These are phyloP conservation scores for Lasioglossum figueresi DNA, from an alignment of 2,888 invertebrate species.

Conservation along the genomic window DNA sequence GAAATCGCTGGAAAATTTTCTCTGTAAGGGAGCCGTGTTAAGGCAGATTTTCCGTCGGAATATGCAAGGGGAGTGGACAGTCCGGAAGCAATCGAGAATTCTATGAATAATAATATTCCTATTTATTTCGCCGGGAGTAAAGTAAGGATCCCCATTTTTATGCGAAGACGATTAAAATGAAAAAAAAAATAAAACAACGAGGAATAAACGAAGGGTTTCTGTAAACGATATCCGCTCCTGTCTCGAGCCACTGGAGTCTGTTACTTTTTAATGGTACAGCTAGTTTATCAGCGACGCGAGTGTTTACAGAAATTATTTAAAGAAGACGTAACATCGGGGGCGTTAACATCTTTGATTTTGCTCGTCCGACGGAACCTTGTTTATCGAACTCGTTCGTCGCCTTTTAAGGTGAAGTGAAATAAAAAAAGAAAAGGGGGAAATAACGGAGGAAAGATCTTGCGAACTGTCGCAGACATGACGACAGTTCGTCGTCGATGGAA, in stretches of 20 bases:
- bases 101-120: slow-evolving; percentile 69
- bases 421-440: neutral
- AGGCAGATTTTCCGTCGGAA: slow-evolving; percentile 44
- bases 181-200: slow-evolving; percentile 6
- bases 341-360: neutral
- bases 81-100: slow-evolving; percentile 60
- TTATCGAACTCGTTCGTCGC: neutral
- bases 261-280: neutral
- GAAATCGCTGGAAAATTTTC: slow-evolving; percentile 31
- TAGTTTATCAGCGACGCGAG: neutral
- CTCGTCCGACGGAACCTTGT: neutral
- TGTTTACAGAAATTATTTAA: neutral
- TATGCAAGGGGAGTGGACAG: slow-evolving; percentile 51
- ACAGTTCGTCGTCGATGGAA: slow-evolving; percentile 36
- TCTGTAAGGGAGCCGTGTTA: slow-evolving; percentile 38
- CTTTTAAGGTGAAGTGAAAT: neutral
- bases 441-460: neutral
- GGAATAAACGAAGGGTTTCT: neutral
- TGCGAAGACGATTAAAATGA: slow-evolving; percentile 22
- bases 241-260: slow-evolving; percentile 6
- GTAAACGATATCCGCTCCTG: slow-evolving; percentile 7
- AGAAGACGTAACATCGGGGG: no score
- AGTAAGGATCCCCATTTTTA: slow-evolving; percentile 43
- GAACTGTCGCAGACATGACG: slow-evolving; percentile 1
- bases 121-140: slow-evolving; percentile 57